These are phyloP conservation scores for Limnodromus scolopaceus DNA, from an alignment of 2,797 vertebrate genomes.

Conservation along the genomic window DNA sequence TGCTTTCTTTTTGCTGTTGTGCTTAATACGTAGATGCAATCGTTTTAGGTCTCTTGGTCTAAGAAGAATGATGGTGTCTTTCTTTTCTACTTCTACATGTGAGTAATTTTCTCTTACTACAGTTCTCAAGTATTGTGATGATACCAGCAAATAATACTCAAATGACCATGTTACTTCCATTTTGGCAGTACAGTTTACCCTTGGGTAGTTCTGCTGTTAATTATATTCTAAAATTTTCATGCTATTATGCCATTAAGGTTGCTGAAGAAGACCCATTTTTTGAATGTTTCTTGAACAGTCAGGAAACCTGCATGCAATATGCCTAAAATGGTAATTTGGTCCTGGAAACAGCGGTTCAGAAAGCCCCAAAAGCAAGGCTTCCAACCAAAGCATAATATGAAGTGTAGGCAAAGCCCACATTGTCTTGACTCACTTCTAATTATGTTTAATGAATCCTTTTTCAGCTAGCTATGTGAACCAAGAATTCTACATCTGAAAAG, in stretches of 20 bases:
- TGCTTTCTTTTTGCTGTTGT: neutral
- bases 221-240: neutral
- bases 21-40: neutral
- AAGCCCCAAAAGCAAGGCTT: neutral
- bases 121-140: neutral
- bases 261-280: neutral
- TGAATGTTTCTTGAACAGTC: neutral
- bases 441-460: constrained; percentile 10
- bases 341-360: neutral
- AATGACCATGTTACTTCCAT: neutral
- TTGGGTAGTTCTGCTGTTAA: neutral
- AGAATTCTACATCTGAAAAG: neutral
- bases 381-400: neutral
- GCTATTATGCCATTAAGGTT: neutral
- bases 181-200: neutral
- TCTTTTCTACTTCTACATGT: neutral
- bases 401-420: neutral
- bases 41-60: neutral
- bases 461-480: neutral
- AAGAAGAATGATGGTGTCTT: neutral
- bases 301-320: neutral
- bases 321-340: neutral
- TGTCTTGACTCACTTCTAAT: constrained; percentile 39
- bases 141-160: neutral
- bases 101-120: neutral